Conservation (phyloP, 2,797 vertebrate genomes). For the Masticophis lateralis region DNA sequence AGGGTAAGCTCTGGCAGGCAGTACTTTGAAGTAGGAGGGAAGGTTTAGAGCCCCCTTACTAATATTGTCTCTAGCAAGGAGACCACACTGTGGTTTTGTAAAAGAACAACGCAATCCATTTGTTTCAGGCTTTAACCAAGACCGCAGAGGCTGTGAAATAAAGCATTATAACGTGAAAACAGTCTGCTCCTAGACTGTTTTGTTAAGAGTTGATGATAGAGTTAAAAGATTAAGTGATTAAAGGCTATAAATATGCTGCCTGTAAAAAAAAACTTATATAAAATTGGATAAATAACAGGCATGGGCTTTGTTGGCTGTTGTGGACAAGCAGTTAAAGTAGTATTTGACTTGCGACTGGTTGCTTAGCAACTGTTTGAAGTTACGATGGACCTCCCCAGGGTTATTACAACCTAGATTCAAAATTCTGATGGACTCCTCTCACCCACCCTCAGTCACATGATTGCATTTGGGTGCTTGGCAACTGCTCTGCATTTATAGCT, state of each 20-base stretch:
- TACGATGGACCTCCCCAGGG: not conserved
- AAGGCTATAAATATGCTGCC: not conserved
- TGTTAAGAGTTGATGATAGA: no score
- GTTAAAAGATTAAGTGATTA: not conserved
- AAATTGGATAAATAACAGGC: not conserved
- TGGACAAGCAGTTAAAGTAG: not conserved
- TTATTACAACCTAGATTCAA: not conserved
- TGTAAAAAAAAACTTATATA: not conserved
- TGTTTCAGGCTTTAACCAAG: not conserved
- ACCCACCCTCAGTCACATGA: not conserved
- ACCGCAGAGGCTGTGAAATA: not conserved
- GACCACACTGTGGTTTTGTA: not conserved
- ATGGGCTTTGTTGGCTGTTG: not conserved
- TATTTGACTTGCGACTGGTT: not conserved
- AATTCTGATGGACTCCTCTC: not conserved
- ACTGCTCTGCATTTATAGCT: not conserved
- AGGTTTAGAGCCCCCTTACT: not conserved
- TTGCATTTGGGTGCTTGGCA: not conserved
- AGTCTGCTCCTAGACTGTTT: not conserved
- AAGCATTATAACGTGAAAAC: not conserved
- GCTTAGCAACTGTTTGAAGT: not conserved
- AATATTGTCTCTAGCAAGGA: not conserved
- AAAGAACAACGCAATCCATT: not conserved
- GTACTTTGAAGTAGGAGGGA: no score
- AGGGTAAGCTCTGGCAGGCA: not conserved